phyloP scores from a whole-genome alignment of 23 tunicate genomes.

The Diplosoma virens region DNA sequence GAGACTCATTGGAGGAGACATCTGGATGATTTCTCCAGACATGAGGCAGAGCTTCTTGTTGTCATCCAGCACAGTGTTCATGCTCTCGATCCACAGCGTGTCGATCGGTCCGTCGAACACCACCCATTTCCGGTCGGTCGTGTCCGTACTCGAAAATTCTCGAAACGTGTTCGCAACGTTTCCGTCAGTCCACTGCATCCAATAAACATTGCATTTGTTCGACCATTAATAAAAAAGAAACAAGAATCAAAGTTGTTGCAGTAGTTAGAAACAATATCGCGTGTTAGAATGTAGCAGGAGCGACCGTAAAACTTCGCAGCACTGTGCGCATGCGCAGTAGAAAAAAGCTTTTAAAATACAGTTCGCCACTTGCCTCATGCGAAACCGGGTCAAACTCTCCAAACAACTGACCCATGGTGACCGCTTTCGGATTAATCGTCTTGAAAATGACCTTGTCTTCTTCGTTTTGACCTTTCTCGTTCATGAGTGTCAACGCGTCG shows the following conservation, averaged over 20 bases:
- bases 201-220: not conserved
- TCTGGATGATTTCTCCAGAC: slow-evolving; percentile 98
- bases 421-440: slow-evolving; percentile 98
- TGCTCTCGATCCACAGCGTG: slow-evolving; percentile 98
- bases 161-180: slow-evolving; percentile 98
- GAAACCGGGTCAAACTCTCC: slow-evolving; percentile 99
- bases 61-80: slow-evolving; percentile 98
- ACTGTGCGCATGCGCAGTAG: too few relatives aligned
- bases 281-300: too few relatives aligned
- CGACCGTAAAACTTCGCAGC: too few relatives aligned
- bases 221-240: too few relatives aligned
- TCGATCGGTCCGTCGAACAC: slow-evolving; percentile 99
- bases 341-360: not conserved
- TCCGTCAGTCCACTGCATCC: slow-evolving; percentile 93
- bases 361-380: slow-evolving; percentile 64
- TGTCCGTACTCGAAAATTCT: slow-evolving; percentile 89
- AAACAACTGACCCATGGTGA: slow-evolving; percentile 98
- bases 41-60: slow-evolving; percentile 95
- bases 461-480: slow-evolving; percentile 71
- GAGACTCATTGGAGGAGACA: slow-evolving; percentile 92
- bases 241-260: too few relatives aligned
- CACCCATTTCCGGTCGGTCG: slow-evolving; percentile 97
- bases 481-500: slow-evolving; percentile 72
- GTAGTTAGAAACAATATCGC: too few relatives aligned
- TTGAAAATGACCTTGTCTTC: slow-evolving; percentile 94